Percentiles rank a stretch among this genome's conserved stretches.
These are phyloP conservation scores for Cetonia aurata DNA, from an alignment of 2,888 invertebrate species.

Conservation along the genomic window DNA sequence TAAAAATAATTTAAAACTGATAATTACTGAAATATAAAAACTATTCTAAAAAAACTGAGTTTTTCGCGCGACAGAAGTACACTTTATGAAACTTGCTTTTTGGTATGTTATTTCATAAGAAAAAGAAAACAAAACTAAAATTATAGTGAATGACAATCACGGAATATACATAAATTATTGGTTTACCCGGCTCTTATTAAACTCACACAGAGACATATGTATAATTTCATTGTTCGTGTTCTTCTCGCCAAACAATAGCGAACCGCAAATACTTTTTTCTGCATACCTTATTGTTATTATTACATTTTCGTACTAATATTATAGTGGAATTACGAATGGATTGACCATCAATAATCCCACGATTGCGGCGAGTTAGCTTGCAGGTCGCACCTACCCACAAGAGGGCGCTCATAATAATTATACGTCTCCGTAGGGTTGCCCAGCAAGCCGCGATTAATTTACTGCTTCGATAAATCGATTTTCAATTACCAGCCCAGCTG, in stretches of 20 bases:
- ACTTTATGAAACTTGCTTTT: no score
- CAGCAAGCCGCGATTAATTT: not conserved
- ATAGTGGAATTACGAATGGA: not conserved
- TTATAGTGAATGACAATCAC: not conserved
- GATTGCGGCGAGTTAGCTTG: not conserved
- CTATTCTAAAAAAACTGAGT: no score
- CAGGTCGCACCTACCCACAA: not conserved
- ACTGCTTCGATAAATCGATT: not conserved
- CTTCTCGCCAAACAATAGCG: not conserved
- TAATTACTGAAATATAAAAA: no score
- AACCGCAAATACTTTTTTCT: not conserved
- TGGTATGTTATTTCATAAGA: no score
- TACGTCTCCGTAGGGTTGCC: not conserved
- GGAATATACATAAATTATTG: no score
- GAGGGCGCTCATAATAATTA: not conserved
- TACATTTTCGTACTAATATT: not conserved
- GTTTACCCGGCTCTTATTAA: no score
- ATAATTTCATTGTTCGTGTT: not conserved
- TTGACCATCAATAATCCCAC: not conserved
- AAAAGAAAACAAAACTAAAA: no score
- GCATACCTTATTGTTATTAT: not conserved
- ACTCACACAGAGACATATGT: not conserved
- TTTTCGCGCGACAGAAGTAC: no score
- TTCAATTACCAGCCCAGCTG: not conserved
- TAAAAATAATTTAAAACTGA: no score